Percentiles rank a stretch among this genome's conserved stretches.
Conservation (phyloP, 2,888 invertebrate species). For the Lasioglossum figueresi region DNA sequence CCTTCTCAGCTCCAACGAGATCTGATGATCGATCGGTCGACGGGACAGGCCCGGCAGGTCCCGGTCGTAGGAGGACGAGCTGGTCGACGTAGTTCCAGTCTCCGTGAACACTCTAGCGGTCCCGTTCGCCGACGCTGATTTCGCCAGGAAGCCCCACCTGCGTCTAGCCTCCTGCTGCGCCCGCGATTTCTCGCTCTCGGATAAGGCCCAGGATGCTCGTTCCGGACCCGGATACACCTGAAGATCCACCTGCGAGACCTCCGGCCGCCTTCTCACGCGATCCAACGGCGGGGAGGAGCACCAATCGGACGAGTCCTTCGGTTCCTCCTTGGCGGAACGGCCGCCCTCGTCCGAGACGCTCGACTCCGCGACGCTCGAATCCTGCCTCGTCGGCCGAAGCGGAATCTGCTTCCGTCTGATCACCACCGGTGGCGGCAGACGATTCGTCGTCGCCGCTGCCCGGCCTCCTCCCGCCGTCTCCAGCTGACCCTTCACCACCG, state of each 20-base stretch:
- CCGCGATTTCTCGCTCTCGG: not conserved
- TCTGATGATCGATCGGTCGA: constrained; percentile 19
- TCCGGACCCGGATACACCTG: not conserved
- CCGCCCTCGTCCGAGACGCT: constrained; percentile 69
- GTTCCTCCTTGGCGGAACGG: constrained; percentile 51
- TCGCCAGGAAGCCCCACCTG: constrained; percentile 52
- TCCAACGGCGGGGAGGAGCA: constrained; percentile 34
- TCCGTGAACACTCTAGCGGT: constrained; percentile 59
- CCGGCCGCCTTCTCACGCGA: not conserved
- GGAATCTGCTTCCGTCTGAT: constrained; percentile 79
- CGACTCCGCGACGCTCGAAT: constrained; percentile 70
- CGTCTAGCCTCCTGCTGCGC: not conserved
- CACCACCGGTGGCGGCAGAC: constrained; percentile 80
- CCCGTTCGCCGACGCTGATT: constrained; percentile 62
- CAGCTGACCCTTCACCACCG: constrained; percentile 66
- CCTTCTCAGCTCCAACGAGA: constrained; percentile 20
- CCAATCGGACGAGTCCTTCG: constrained; percentile 42
- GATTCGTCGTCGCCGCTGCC: constrained; percentile 56
- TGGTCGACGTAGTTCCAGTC: constrained; percentile 68
- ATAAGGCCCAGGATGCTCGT: not conserved
- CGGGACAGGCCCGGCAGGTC: constrained; percentile 51
- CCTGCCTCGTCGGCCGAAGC: constrained; percentile 57
- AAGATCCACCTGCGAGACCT: not conserved
- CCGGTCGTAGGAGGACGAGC: constrained; percentile 71
- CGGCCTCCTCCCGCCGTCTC: constrained; percentile 46